Evolutionary conservation across 2,797 vertebrate genomes (phyloP).

Genomic region (Synanceia verrucosa): DNA sequence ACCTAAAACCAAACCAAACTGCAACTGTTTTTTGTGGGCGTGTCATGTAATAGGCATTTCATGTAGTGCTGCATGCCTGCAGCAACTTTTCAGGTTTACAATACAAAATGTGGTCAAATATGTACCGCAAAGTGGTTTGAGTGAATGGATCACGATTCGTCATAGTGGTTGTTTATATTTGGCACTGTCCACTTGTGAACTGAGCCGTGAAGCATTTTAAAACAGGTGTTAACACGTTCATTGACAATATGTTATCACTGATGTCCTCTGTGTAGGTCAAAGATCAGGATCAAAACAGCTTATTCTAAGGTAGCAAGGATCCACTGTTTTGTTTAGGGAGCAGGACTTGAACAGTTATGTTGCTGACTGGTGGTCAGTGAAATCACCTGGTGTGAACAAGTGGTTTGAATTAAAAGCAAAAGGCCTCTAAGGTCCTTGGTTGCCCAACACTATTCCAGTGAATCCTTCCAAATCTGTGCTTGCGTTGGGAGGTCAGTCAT

Average conservation of each 20-base stretch:
- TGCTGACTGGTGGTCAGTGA: constrained; percentile 16
- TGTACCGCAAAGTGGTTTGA: not conserved
- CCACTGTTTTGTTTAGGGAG: not conserved
- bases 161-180: too few relatives aligned
- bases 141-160: not conserved
- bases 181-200: not conserved
- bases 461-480: constrained; percentile 24
- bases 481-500: constrained; percentile 45
- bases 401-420: constrained; percentile 19
- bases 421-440: not conserved
- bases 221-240: too few relatives aligned
- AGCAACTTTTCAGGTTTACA: too few relatives aligned
- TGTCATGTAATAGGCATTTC: too few relatives aligned
- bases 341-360: not conserved
- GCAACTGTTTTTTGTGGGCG: too few relatives aligned
- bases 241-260: not conserved
- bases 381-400: constrained; percentile 20
- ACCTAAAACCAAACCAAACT: too few relatives aligned
- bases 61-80: too few relatives aligned
- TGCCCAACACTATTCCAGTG: constrained; percentile 17
- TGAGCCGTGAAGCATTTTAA: too few relatives aligned
- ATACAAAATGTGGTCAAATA: not conserved
- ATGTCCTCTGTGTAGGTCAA: not conserved
- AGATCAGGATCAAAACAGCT: not conserved
- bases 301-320: not conserved